phyloP scores from a whole-genome alignment of 92 coral and sea anemone genomes.

The Palythoa grandis region DNA sequence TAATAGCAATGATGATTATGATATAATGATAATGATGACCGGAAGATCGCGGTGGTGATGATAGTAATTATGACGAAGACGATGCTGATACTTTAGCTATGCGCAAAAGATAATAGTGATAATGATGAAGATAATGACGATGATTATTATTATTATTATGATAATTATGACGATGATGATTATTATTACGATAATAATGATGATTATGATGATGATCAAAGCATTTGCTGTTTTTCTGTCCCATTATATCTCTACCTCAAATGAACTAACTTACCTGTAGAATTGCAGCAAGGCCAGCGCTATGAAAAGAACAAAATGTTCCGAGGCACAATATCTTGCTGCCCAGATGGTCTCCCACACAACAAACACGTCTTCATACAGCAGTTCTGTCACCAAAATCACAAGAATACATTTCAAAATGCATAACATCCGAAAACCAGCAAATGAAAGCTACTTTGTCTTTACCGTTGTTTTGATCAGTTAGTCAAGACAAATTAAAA shows the following conservation, averaged over 20 bases:
- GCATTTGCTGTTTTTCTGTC: not conserved
- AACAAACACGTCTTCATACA: slow-evolving; percentile 89
- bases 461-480: too few species aligned
- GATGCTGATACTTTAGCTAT: too few species aligned
- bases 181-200: not conserved
- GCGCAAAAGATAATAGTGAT: too few species aligned
- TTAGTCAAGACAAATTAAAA: too few species aligned
- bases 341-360: slow-evolving; percentile 99
- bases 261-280: slow-evolving; percentile 70
- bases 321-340: slow-evolving; percentile 86
- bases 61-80: too few species aligned
- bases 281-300: slow-evolving; percentile 95
- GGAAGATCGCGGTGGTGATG: too few species aligned
- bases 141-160: too few species aligned
- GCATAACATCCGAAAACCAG: too few species aligned
- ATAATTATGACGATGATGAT: not conserved
- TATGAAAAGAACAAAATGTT: slow-evolving; percentile 96
- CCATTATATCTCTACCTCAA: not conserved
- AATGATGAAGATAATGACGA: too few species aligned
- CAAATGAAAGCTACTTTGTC: too few species aligned
- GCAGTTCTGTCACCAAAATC: slow-evolving; percentile 62
- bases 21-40: too few species aligned
- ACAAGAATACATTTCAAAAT: not conserved
- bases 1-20: too few species aligned
- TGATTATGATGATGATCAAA: not conserved